phyloP scores from a whole-genome alignment of 1,140 invertebrate genomes.

The Eumeta japonica region DNA sequence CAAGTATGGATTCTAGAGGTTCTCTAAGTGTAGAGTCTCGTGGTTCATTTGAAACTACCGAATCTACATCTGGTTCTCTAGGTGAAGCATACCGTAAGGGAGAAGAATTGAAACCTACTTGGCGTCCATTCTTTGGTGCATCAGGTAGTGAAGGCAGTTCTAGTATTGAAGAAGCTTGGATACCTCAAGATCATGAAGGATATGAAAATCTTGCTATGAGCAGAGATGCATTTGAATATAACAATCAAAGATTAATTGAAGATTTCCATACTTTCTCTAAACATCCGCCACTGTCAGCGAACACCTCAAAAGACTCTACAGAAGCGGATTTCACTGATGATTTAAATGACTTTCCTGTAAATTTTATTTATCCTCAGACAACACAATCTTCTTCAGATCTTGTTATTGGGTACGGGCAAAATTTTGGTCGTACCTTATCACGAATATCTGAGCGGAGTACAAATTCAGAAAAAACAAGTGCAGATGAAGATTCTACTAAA shows the following conservation, averaged over 20 bases:
- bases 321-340: constrained; percentile 72
- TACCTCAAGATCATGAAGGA: constrained; percentile 71
- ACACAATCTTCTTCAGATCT: constrained; percentile 62
- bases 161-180: constrained; percentile 78
- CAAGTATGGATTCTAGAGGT: constrained; percentile 62
- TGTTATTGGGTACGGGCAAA: constrained; percentile 67
- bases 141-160: constrained; percentile 71
- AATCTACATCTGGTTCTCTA: constrained; percentile 73
- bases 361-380: constrained; percentile 67
- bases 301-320: constrained; percentile 62
- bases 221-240: constrained; percentile 51
- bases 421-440: constrained; percentile 76
- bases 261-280: constrained; percentile 56
- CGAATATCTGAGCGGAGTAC: constrained; percentile 84
- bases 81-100: constrained; percentile 65
- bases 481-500: constrained; percentile 82
- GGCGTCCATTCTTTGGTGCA: constrained; percentile 77
- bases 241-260: constrained; percentile 47
- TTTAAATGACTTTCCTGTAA: constrained; percentile 69
- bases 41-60: constrained; percentile 68
- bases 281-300: constrained; percentile 58
- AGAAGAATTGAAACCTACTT: constrained; percentile 72
- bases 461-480: constrained; percentile 74
- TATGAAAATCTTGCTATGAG: constrained; percentile 56
- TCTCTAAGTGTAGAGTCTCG: constrained; percentile 65